These are phyloP conservation scores for Oscheius sp. DNA, from an alignment of 2,888 invertebrate species.

Conservation along the genomic window DNA sequence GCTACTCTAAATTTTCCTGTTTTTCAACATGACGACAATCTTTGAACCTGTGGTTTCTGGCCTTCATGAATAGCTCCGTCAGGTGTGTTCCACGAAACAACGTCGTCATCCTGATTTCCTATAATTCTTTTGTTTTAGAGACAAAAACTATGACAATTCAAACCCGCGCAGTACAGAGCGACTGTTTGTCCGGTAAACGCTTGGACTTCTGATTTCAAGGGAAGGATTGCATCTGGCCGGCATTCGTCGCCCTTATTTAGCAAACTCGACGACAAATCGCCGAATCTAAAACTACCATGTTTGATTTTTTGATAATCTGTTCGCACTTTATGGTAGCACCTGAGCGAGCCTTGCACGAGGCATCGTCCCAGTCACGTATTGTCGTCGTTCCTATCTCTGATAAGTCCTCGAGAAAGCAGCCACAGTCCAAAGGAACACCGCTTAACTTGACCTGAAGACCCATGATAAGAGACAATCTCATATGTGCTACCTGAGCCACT, in stretches of 20 bases:
- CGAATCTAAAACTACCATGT: conserved; percentile 16
- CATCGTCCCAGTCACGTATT: conserved; percentile 47
- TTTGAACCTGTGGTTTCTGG: conserved; percentile 31
- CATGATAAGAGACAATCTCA: not conserved
- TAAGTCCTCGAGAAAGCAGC: conserved; percentile 40
- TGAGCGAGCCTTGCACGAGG: conserved; percentile 41
- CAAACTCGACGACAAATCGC: conserved; percentile 16
- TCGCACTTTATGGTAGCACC: conserved; percentile 43
- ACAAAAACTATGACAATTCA: not conserved
- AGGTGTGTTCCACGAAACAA: conserved; percentile 44
- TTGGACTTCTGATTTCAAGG: conserved; percentile 36
- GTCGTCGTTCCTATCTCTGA: conserved; percentile 41
- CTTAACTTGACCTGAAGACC: conserved; percentile 5
- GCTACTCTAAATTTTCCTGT: conserved; percentile 8
- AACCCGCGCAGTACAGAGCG: conserved; percentile 43
- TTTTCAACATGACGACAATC: not conserved
- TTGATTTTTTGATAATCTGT: not conserved
- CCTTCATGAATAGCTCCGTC: conserved; percentile 33
- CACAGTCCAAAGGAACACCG: conserved; percentile 42
- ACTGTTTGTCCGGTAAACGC: conserved; percentile 44
- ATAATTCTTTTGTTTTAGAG: not conserved
- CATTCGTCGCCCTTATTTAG: conserved; percentile 38
- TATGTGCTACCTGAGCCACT: conserved; percentile 21
- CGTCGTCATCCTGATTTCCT: conserved; percentile 29
- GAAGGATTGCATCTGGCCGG: conserved; percentile 39